A percentile compares a stretch with the other conserved stretches of the same genome.
phyloP scores from a whole-genome alignment of 2,113 vertebrate species.

The Anguilla japonica region DNA sequence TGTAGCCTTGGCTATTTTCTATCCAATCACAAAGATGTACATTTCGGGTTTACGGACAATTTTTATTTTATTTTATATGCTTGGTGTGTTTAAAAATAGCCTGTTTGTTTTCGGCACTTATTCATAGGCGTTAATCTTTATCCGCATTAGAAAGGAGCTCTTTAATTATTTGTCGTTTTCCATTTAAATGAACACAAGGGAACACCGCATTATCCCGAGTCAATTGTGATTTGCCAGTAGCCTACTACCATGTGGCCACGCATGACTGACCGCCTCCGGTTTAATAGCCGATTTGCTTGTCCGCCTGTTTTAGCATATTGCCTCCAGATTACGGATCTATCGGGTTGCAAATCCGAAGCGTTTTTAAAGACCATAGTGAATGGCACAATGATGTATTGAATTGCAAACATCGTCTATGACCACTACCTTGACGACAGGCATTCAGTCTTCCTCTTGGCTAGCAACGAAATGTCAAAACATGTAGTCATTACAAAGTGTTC shows the following conservation, averaged over 20 bases:
- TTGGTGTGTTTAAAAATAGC: background rate
- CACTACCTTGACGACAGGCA: constrained; percentile 43
- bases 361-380: constrained; percentile 53
- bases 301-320: constrained; percentile 44
- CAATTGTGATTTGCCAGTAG: constrained; percentile 22
- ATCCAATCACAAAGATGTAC: too few relatives aligned
- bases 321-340: constrained; percentile 60
- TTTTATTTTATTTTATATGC: too few relatives aligned
- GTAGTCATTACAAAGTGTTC: background rate
- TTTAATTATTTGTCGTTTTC: too few relatives aligned
- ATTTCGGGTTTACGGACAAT: too few relatives aligned
- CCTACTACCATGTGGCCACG: constrained; percentile 21
- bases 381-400: constrained; percentile 68
- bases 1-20: too few relatives aligned
- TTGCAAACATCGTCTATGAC: constrained; percentile 64
- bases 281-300: constrained; percentile 43
- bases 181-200: too few relatives aligned
- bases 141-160: background rate
- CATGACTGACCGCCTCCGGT: constrained; percentile 44
- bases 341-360: constrained; percentile 54
- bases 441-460: background rate
- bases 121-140: background rate
- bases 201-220: background rate
- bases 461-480: background rate
- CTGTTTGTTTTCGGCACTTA: background rate